Conservation (phyloP, 2,113 vertebrate species). For the Nothobranchius kuhntae region DNA sequence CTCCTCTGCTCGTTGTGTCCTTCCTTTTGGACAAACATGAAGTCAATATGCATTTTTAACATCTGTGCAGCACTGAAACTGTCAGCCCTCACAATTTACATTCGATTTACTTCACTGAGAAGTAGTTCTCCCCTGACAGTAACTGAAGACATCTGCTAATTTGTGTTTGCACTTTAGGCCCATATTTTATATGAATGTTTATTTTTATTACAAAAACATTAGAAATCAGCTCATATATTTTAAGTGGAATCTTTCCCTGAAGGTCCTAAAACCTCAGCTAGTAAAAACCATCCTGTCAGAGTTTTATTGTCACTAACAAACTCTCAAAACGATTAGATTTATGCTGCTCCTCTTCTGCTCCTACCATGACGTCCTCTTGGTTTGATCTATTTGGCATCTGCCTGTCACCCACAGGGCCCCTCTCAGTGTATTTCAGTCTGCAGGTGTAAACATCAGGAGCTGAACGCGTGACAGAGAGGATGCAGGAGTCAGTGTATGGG, state of each 20-base stretch:
- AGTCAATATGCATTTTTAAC: neutral
- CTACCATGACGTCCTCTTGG: neutral
- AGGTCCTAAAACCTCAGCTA: constrained; percentile 1
- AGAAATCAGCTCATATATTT: constrained; percentile 24
- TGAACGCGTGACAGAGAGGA: constrained; percentile 41
- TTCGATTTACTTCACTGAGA: neutral
- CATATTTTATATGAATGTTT: neutral
- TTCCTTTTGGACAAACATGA: neutral
- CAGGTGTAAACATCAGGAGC: constrained; percentile 56
- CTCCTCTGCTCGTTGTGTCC: too few relatives aligned
- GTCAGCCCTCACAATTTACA: neutral
- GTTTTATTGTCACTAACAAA: constrained; percentile 7
- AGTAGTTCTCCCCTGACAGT: constrained; percentile 4
- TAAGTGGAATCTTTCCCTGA: neutral
- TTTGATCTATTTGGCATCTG: constrained; percentile 48
- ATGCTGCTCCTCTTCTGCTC: neutral
- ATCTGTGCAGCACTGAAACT: neutral
- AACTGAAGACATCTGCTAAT: neutral
- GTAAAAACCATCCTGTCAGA: constrained; percentile 8
- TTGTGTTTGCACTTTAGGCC: neutral
- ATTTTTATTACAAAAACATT: constrained; percentile 22
- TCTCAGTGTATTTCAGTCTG: constrained; percentile 30
- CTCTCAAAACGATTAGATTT: constrained; percentile 13
- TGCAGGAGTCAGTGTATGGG: constrained; percentile 12
- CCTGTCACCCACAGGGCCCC: constrained; percentile 19